Evolutionary conservation across 2,113 vertebrate species (phyloP), one percentile per base, ranked within the genome.

Genomic region (Smithornis capensis): DNA sequence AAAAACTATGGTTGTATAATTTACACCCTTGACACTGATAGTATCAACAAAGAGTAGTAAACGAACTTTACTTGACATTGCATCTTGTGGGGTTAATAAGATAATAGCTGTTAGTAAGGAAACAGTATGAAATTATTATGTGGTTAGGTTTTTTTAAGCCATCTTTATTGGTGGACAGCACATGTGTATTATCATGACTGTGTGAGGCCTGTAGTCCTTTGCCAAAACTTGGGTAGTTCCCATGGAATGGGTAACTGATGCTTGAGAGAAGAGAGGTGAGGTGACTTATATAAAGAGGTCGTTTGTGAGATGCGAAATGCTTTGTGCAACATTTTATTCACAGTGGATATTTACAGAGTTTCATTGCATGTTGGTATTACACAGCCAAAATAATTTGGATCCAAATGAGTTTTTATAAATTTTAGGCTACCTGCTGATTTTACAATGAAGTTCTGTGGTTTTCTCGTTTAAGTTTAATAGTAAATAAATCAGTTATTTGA

Each of bases 361-460:
- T 94, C 15, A 8, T 68, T 82, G 14, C 5, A 2, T 24, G 5
- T 47, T 75, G 23, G 40, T 33, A 8, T 70, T 70, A 38, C 4
- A 7, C 11, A 65, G 25, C 2, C 6, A 21, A 67, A 52, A 55
- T 87, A 70, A 69, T 81, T 59, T 71, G 52, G 23, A 63, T 78
- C 12, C 42, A 68, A 78, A 52, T 78, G 2, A n/a, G 12, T 47
- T 60, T 71, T 71, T 71, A 8, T 62, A 40, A 62, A 33, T 83
- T 83, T 83, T 77, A 37, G 50, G 24, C 70, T 49, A 56, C 44
- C 57, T 76, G 37, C 83, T 60, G 53, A 45, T 55, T 95, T 91
- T 85, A 67, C 57, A 63, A 8, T 24, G 1, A 45, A 21, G 33
- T 81, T 78, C 37, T 76, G 71, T 38, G 22, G 1, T 67, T 91